phyloP scores from a whole-genome alignment of 2,113 vertebrate species.

The Empidonax alnorum region DNA sequence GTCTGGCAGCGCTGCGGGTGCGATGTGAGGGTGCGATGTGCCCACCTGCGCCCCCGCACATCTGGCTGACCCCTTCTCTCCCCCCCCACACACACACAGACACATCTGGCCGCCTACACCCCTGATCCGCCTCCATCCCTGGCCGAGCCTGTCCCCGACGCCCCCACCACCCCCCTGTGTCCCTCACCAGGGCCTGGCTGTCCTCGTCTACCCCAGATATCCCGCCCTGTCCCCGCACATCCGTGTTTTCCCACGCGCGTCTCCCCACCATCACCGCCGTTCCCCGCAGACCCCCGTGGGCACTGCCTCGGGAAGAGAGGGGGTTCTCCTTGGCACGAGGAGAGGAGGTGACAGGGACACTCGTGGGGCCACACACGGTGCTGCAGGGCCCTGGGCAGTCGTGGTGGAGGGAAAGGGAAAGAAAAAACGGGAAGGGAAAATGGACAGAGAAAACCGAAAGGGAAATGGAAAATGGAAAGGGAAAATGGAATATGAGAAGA shows the following conservation, averaged over 20 bases:
- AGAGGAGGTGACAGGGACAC: not conserved
- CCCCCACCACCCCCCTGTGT: not conserved
- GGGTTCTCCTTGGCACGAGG: not conserved
- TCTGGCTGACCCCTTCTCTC: not conserved
- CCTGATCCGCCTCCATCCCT: not conserved
- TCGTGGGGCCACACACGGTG: not conserved
- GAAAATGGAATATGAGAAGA: not conserved
- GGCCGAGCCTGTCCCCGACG: not conserved
- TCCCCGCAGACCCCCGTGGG: not conserved
- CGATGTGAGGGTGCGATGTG: not conserved
- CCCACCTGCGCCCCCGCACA: not conserved
- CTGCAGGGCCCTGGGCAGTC: not conserved
- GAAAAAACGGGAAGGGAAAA: not conserved
- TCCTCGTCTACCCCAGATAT: not conserved
- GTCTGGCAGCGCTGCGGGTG: too few relatives aligned
- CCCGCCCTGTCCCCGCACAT: not conserved
- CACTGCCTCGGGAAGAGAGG: not conserved
- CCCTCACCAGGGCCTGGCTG: not conserved
- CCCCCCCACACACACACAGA: not conserved
- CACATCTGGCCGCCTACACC: not conserved
- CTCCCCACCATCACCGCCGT: fast-evolving
- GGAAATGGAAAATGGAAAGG: not conserved
- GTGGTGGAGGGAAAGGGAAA: not conserved
- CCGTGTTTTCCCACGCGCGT: not conserved
- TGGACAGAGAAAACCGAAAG: not conserved